Conservation (phyloP, 1,140 invertebrate species). For the Lepidotrigona ventralis region DNA sequence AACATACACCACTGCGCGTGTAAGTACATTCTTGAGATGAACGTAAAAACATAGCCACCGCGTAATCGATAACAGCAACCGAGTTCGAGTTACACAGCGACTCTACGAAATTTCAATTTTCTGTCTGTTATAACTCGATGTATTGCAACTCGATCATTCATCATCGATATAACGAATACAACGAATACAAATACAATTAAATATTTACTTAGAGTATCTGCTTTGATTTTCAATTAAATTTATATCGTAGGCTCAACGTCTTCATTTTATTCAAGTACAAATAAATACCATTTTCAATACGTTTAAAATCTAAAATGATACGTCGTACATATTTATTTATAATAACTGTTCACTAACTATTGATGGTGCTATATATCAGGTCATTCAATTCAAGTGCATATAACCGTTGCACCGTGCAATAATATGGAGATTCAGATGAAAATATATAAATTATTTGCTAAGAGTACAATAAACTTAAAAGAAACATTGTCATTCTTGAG, state of each 20-base stretch:
- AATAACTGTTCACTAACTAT: neutral
- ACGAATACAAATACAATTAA: neutral
- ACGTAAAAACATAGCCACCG: conserved; percentile 33
- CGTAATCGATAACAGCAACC: conserved; percentile 35
- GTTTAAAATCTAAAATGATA: neutral
- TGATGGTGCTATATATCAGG: neutral
- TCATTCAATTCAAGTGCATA: neutral
- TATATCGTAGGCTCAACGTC: neutral
- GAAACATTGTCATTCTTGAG: neutral
- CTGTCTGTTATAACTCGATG: conserved; percentile 11
- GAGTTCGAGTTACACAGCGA: conserved; percentile 4
- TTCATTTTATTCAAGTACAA: neutral
- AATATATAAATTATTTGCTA: neutral
- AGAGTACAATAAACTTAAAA: neutral
- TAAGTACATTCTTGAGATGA: conserved; percentile 33
- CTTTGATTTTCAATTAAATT: conserved; percentile 13
- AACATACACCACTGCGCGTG: conserved; percentile 33
- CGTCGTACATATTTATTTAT: neutral
- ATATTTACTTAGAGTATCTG: neutral
- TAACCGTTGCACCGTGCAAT: neutral
- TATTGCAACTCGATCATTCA: no score
- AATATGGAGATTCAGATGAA: neutral
- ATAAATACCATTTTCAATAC: neutral
- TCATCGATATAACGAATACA: conserved; percentile 13
- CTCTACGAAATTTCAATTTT: conserved; percentile 24